Evolutionary conservation across 2,113 vertebrate genomes (phyloP), one percentile per base, ranked within the genome.

Genomic region (Gambusia affinis): DNA sequence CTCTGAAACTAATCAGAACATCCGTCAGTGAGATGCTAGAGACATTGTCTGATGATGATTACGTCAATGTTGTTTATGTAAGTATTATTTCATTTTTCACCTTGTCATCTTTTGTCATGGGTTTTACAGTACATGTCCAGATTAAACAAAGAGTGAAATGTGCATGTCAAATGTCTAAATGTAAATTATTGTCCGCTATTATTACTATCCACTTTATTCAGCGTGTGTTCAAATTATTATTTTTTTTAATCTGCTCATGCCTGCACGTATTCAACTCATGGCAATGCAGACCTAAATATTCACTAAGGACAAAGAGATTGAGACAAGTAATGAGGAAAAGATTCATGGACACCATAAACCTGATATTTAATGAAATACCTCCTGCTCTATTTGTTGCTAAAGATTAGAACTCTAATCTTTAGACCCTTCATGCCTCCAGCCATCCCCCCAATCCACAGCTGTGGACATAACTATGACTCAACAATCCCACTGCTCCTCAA

Each of bases 1-100:
- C 98, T 0, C 85, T 99, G 73, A 99, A 98, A 88, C 91, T 99
- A 78, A 99, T 99, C 91, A 94, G 97, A 72, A 99, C 97, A 0
- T 99, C 98, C 0, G 98, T 99, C 91, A 96, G 95, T 1, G 98
- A 99, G 89, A 99, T 99, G 97, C 89, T 99, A 75, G 98, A 99
- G 88, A 99, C 98, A 0, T 93, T 99, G 82, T 99, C 98, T 1
- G 98, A 99, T 0, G 98, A 99, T 11, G 98, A 99, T 86, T 99
- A 98, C 37, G 98, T 99, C 91, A 99, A 99, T 47, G 97, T 99
- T n/a, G 97, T 98, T 90, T 97, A 96, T 42, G 98, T 99, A 88
- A 98, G 98, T 99, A 87, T 78, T 63, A 12, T 68, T 35, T 72
- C 24, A 3, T 57, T 24, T 57, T 57, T 3, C 51, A 57, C 51